Conservation (phyloP, 2,888 invertebrate genomes). For the Tenthredo livida region DNA sequence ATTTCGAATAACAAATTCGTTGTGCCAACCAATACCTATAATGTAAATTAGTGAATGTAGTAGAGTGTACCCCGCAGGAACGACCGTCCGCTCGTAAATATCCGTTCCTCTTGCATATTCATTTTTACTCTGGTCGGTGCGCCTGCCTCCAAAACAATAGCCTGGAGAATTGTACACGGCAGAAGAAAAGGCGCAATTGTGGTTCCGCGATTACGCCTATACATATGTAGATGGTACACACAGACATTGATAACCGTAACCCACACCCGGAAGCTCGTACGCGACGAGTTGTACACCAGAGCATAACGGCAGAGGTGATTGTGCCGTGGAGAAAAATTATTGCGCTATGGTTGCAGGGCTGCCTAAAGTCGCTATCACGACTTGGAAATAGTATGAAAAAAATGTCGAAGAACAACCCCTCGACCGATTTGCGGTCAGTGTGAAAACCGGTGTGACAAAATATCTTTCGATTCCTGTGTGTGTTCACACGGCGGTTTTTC, state of each 20-base stretch:
- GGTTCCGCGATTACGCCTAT: constrained; percentile 39
- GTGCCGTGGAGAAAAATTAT: constrained; percentile 42
- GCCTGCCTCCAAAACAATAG: constrained; percentile 48
- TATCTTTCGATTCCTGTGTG: too few relatives aligned
- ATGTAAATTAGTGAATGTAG: constrained; percentile 9
- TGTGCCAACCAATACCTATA: not conserved
- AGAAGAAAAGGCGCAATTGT: constrained; percentile 42
- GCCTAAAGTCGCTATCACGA: not conserved
- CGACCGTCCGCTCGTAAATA: constrained; percentile 45
- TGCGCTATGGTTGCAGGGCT: not conserved
- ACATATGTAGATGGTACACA: constrained; percentile 6
- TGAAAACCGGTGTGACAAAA: not conserved
- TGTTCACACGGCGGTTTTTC: too few relatives aligned
- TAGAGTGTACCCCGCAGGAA: constrained; percentile 14
- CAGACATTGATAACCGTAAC: constrained; percentile 23
- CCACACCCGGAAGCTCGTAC: constrained; percentile 14
- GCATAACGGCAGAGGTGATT: constrained; percentile 49
- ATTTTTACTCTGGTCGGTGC: constrained; percentile 49
- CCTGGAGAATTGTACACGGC: not conserved
- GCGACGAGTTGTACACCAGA: constrained; percentile 44
- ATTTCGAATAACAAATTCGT: not conserved
- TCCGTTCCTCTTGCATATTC: constrained; percentile 52
- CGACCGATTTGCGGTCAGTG: not conserved
- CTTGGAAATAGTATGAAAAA: not conserved
- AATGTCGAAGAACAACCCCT: not conserved